Conservation (phyloP, 2,888 invertebrate genomes). For the Cryptocephalus moraei region DNA sequence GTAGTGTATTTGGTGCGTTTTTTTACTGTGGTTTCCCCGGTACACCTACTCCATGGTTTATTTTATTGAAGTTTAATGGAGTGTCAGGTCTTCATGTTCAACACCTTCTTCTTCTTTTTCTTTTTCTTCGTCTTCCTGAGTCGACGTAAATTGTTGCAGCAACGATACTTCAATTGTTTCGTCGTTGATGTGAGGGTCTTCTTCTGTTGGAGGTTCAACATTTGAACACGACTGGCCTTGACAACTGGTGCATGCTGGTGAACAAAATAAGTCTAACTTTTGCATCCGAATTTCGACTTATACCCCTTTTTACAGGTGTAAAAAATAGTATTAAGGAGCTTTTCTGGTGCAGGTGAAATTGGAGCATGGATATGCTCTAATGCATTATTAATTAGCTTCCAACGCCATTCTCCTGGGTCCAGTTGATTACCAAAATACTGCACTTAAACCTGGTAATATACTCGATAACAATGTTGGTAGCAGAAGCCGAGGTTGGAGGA, state of each 20-base stretch:
- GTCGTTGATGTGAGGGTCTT: not conserved
- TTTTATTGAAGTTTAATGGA: not conserved
- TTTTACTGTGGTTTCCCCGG: not conserved
- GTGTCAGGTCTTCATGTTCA: not conserved
- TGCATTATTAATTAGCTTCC: no score
- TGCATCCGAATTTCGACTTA: no score
- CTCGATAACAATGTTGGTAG: not conserved
- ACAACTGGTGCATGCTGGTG: no score
- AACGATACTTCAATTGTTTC: slow-evolving; percentile 1
- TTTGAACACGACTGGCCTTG: no score
- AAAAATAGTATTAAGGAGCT: no score
- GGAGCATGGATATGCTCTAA: not conserved
- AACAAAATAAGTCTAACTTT: no score
- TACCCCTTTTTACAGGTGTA: no score
- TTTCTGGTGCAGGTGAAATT: not conserved
- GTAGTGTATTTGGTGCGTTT: no score
- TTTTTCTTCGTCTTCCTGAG: not conserved
- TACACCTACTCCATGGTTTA: not conserved
- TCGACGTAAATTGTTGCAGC: no score
- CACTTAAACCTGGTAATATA: not conserved
- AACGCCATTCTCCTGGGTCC: not conserved
- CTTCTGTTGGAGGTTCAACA: no score
- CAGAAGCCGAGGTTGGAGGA: no score
- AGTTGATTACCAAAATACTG: no score
- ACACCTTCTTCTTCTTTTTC: not conserved